phyloP scores from a whole-genome alignment of 1,140 invertebrate genomes.

The Drosophila asahinai region DNA sequence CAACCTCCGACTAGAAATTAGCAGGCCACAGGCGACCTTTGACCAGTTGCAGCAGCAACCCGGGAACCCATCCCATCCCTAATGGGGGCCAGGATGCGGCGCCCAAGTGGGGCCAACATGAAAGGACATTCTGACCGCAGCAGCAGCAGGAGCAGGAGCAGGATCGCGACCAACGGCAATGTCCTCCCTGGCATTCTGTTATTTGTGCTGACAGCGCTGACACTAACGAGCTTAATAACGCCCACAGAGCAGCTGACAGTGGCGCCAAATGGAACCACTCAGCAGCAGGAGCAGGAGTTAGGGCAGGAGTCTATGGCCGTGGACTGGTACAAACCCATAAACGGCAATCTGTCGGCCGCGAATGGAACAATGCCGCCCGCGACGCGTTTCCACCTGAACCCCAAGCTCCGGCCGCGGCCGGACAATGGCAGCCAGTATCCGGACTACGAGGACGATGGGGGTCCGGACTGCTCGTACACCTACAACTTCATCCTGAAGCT shows the following conservation, averaged over 20 bases:
- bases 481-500: constrained; percentile 86
- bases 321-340: constrained; percentile 50
- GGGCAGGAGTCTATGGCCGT: constrained; percentile 9
- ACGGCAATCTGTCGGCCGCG: constrained; percentile 39
- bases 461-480: constrained; percentile 82
- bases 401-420: constrained; percentile 8
- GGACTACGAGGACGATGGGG: constrained; percentile 44
- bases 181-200: constrained; percentile 65
- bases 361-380: constrained; percentile 25
- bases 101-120: constrained; percentile 48
- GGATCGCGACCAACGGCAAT: constrained; percentile 24
- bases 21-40: constrained; percentile 28
- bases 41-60: constrained; percentile 11
- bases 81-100: neutral
- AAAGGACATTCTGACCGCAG: constrained; percentile 69
- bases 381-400: constrained; percentile 18
- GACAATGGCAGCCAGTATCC: constrained; percentile 40
- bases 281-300: constrained; percentile 26
- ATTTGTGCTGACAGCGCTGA: constrained; percentile 79
- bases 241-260: constrained; percentile 78
- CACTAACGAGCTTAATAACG: constrained; percentile 83
- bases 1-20: constrained; percentile 56
- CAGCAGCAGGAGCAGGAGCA: constrained; percentile 13
- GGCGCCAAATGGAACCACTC: constrained; percentile 46
- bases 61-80: neutral